Conservation (phyloP, 2,888 invertebrate genomes). For the Cordilura impudica region DNA sequence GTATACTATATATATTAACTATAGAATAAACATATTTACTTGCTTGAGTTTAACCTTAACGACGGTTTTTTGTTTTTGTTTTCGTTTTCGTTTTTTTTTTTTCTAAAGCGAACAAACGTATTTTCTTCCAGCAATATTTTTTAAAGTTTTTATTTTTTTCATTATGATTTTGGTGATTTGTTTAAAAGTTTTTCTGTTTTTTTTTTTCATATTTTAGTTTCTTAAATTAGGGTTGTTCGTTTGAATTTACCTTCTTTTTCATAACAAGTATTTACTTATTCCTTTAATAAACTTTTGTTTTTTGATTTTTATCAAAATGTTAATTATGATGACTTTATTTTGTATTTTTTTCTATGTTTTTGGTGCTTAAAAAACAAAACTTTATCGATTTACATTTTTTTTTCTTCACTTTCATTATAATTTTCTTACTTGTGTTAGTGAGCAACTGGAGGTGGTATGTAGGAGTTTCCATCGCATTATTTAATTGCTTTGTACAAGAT, state of each 20-base stretch:
- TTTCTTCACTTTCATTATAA: not conserved
- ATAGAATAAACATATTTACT: not conserved
- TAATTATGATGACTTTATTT: constrained; percentile 60
- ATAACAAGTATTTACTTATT: constrained; percentile 6
- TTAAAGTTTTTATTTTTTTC: not conserved
- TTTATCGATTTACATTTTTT: constrained; percentile 60
- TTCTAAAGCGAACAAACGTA: not conserved
- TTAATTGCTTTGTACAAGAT: constrained; percentile 49
- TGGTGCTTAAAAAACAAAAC: constrained; percentile 22
- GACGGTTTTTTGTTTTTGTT: no score
- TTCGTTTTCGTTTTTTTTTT: not conserved
- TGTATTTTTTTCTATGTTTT: not conserved
- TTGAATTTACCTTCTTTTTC: not conserved
- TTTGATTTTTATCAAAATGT: constrained; percentile 58
- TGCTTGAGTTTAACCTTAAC: not conserved
- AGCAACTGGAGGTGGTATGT: constrained; percentile 4
- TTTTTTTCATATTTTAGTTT: constrained; percentile 25
- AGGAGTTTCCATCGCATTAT: constrained; percentile 49
- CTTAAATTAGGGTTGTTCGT: constrained; percentile 42
- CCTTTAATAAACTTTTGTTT: constrained; percentile 25
- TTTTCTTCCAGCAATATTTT: not conserved
- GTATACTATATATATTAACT: not conserved
- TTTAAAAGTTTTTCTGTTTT: constrained; percentile 32
- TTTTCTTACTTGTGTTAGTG: not conserved
- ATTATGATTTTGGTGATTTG: constrained; percentile 30